Evolutionary conservation across 2,797 vertebrate genomes (phyloP).

Genomic region (Sebastes itinus): DNA sequence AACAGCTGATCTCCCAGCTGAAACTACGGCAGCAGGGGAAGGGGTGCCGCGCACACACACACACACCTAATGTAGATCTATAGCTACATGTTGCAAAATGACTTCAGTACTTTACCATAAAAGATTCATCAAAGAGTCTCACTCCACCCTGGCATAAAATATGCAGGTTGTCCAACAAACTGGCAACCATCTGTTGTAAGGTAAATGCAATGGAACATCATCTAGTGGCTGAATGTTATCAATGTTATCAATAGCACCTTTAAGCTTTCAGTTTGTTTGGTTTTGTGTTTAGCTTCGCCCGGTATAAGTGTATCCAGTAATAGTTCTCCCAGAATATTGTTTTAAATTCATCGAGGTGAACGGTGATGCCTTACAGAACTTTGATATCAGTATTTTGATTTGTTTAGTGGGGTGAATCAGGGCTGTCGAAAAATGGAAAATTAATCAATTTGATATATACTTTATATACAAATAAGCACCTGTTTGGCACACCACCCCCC

Average conservation of each 20-base stretch:
- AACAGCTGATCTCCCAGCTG: too few relatives aligned
- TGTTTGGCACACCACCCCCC: not conserved
- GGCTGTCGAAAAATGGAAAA: not conserved
- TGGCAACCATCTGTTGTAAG: too few relatives aligned
- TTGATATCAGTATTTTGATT: not conserved
- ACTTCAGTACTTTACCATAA: too few relatives aligned
- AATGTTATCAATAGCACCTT: not conserved
- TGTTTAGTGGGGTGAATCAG: not conserved
- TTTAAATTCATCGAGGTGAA: not conserved
- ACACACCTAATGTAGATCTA: too few relatives aligned
- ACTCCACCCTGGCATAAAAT: too few relatives aligned
- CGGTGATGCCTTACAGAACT: not conserved
- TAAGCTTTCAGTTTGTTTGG: not conserved
- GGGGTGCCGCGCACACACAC: too few relatives aligned
- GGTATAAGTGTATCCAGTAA: not conserved
- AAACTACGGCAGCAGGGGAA: too few relatives aligned
- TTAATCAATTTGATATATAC: not conserved
- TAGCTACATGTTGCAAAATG: too few relatives aligned
- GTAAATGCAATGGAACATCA: too few relatives aligned
- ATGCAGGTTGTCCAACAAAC: too few relatives aligned
- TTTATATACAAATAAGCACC: constrained; percentile 5
- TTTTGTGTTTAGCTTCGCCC: not conserved
- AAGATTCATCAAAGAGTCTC: too few relatives aligned
- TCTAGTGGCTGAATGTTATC: too few relatives aligned
- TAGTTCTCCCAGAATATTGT: not conserved